Conservation (phyloP, 2,797 vertebrate species). For the Falco cherrug region DNA sequence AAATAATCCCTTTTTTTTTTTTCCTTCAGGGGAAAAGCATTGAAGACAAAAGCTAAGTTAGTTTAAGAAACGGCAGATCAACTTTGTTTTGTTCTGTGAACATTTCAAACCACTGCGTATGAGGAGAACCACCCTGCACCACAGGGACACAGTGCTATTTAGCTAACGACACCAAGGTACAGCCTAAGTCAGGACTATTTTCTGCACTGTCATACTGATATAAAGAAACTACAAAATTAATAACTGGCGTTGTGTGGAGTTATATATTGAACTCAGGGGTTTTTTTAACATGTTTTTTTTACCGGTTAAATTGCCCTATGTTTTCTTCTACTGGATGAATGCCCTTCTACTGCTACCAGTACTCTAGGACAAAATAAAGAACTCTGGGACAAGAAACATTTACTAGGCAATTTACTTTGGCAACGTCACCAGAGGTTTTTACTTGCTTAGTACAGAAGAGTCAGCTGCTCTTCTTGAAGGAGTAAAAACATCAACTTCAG, state of each 20-base stretch:
- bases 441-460: slow-evolving; percentile 8
- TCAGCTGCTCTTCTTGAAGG: slow-evolving; percentile 7
- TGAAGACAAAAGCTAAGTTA: not conserved
- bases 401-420: slow-evolving; percentile 11
- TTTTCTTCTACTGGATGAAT: not conserved
- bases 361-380: not conserved
- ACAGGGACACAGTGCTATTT: not conserved
- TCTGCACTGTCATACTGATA: not conserved
- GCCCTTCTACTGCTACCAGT: not conserved
- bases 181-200: not conserved
- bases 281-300: not conserved
- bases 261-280: not conserved
- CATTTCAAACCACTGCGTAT: not conserved
- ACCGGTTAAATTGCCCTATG: not conserved
- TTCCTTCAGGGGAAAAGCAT: not conserved
- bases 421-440: slow-evolving; percentile 13
- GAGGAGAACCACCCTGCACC: not conserved
- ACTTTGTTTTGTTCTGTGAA: not conserved
- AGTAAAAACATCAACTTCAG: slow-evolving; percentile 24
- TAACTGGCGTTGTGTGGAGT: not conserved
- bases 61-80: not conserved
- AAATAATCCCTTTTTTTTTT: not conserved
- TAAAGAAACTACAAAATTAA: not conserved
- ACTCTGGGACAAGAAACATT: not conserved
- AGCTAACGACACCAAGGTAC: not conserved